Evolutionary conservation across 2,797 vertebrate species (phyloP).

Genomic region (Amazonetta brasiliensis): DNA sequence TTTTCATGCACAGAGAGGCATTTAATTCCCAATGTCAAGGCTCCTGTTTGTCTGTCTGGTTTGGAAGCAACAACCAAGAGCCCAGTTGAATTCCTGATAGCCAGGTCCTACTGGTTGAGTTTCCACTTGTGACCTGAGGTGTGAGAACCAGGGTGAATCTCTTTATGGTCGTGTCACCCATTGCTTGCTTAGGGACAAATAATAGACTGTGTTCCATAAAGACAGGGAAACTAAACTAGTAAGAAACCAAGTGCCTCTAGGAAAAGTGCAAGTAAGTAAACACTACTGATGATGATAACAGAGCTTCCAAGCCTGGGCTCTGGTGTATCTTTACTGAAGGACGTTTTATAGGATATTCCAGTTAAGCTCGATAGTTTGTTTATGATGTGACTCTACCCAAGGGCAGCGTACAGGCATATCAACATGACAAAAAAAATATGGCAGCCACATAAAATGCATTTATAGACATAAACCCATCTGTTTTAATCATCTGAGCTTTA

Average conservation of each 20-base stretch:
- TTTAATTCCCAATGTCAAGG: background rate
- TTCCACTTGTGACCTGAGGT: background rate
- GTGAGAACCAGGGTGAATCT: background rate
- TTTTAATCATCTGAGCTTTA: slow-evolving; percentile 51
- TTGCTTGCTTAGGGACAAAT: background rate
- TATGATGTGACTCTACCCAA: slow-evolving; percentile 20
- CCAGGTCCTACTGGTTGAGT: background rate
- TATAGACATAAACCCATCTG: slow-evolving; percentile 57
- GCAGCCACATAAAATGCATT: slow-evolving; percentile 21
- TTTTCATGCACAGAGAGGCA: slow-evolving; percentile 13
- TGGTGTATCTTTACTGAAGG: slow-evolving; percentile 16
- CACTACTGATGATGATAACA: background rate
- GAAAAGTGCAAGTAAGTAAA: background rate
- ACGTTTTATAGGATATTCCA: slow-evolving; percentile 8
- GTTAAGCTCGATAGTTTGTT: slow-evolving; percentile 35
- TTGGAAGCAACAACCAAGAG: background rate
- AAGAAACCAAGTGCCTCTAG: background rate
- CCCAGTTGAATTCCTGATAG: background rate
- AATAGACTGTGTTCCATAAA: background rate
- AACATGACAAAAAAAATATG: slow-evolving; percentile 37
- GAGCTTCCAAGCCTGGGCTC: background rate
- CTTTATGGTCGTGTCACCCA: background rate
- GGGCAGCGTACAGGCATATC: background rate
- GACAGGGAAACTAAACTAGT: background rate
- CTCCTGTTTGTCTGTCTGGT: slow-evolving; percentile 4